Evolutionary conservation across 2,888 invertebrate genomes (phyloP).

Genomic region (Drosophila koepferae): DNA sequence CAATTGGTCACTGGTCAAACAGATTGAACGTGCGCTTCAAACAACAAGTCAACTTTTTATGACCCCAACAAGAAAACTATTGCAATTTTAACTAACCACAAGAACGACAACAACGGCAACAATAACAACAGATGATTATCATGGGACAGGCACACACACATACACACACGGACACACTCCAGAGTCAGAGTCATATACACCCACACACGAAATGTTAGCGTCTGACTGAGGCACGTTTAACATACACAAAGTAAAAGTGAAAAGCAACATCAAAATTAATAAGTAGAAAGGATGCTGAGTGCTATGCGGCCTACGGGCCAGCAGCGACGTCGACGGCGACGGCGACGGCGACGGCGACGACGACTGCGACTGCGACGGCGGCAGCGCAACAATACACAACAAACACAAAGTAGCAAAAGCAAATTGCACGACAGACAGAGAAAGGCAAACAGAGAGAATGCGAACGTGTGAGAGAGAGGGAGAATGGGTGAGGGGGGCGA

Average conservation of each 20-base stretch:
- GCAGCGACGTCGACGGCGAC: conserved; percentile 38
- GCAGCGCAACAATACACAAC: conserved; percentile 48
- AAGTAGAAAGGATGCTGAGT: conserved; percentile 80
- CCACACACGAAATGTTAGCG: conserved; percentile 8
- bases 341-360: conserved; percentile 19
- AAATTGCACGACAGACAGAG: conserved; percentile 40
- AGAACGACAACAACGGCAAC: conserved; percentile 22
- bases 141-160: conserved; percentile 30
- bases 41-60: conserved; percentile 47
- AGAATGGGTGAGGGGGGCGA: not conserved
- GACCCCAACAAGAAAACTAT: conserved; percentile 35
- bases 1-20: conserved; percentile 36
- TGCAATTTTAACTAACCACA: conserved; percentile 36
- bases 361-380: conserved; percentile 23
- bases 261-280: conserved; percentile 81
- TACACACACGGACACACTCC: conserved; percentile 14
- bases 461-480: conserved; percentile 15
- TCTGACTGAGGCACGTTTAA: conserved; percentile 64
- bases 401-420: conserved; percentile 38
- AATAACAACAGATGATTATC: conserved; percentile 46
- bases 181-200: conserved; percentile 7
- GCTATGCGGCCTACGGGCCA: conserved; percentile 44
- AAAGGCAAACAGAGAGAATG: conserved; percentile 8
- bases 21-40: conserved; percentile 34
- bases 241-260: conserved; percentile 80